These are phyloP conservation scores for Gallinago solitaria DNA, from an alignment of 2,797 vertebrate genomes.

Conservation along the genomic window DNA sequence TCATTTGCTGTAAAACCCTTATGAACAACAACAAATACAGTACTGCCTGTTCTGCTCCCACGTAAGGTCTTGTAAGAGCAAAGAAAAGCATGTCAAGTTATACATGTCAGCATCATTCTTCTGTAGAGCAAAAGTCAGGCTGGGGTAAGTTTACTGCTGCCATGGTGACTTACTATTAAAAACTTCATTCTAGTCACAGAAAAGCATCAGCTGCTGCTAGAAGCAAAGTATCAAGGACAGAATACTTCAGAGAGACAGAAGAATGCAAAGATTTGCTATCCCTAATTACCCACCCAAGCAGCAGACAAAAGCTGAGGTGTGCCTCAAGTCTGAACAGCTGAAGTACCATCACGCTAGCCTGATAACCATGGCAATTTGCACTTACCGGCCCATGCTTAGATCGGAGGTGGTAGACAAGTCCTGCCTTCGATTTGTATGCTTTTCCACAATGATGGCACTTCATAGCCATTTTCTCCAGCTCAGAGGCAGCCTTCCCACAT, in stretches of 20 bases:
- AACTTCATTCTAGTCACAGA: background rate
- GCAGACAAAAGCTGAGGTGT: background rate
- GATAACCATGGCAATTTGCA: background rate
- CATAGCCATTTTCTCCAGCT: conserved; percentile 90
- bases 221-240: background rate
- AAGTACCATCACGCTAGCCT: background rate
- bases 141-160: background rate
- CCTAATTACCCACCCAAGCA: background rate
- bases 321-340: background rate
- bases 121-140: background rate
- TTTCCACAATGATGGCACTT: conserved; percentile 93
- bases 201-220: background rate
- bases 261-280: background rate
- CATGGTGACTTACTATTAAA: background rate
- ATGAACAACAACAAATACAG: background rate
- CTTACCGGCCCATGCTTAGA: conserved; percentile 91
- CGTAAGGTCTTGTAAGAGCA: background rate
- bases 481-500: conserved; percentile 90
- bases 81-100: background rate
- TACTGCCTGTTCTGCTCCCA: background rate
- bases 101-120: background rate
- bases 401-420: conserved; percentile 91
- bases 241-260: background rate
- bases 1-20: background rate
- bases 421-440: conserved; percentile 89